Base-by-base conservation (phyloP, 2,888 invertebrate genomes). In the Hanleya hanleyi region DNA sequence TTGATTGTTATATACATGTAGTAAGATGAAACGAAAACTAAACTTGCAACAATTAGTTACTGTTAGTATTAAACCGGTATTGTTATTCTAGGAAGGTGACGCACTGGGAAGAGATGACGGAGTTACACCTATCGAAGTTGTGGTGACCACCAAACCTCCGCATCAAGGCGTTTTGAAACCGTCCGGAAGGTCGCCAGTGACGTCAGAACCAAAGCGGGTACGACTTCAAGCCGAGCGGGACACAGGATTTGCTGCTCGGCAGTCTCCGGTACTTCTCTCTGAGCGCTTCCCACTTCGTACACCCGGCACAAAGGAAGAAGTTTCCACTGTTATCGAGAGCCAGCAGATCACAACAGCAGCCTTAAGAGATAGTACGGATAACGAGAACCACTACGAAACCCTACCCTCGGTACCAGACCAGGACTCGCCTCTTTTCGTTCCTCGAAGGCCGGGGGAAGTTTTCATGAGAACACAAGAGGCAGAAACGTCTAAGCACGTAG, bases 221-320 rank as follows among this genome's bases (percentile, higher is more conserved):
- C 57, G 57, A 22, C 57, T 57, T 4, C 57, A 57, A 32, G 57
- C 57, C 4, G 57, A 57, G 57, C 22, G 57, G 32, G 57, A 57
- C 32, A 57, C 57, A 15, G 57, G 57, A 22, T 57, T 51, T 22
- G 12, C 51, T n/a, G 26, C 15, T n/a, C n/a, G 51, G 51, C 9
- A n/a, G n/a, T n/a, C n/a, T n/a, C n/a, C n/a, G n/a, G n/a, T n/a
- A 15, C 57, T 57, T 15, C 57, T 57, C 26, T 22, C 57, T 15
- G 57, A 57, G 26, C 22, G 29, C 15, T 57, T 57, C 9, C 57
- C 57, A 2, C 2, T 57, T 15, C 57, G 57, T 1, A 22, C 57
- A 15, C 57, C 57, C 4, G 57, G 29, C 22, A 15, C 12, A 15
- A 57, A 29, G 32, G 57, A 57, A 57, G 57, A 57, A 26, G n/a